These are phyloP conservation scores for Argentina silus DNA, from an alignment of 2,797 vertebrate species.

Conservation along the genomic window DNA sequence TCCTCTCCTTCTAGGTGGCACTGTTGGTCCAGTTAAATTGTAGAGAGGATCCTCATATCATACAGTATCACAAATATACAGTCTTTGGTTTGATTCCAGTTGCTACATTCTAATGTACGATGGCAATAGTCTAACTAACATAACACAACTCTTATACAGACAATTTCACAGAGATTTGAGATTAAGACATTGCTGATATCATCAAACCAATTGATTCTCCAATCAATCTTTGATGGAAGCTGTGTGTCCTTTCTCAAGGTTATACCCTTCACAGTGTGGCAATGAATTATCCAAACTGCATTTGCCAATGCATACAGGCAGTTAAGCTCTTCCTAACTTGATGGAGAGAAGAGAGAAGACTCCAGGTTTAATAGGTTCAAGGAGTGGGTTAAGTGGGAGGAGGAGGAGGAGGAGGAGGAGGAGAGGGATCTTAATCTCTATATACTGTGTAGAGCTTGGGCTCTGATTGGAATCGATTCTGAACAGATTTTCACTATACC, in stretches of 20 bases:
- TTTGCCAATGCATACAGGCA: neutral
- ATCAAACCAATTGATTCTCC: slow-evolving; percentile 57
- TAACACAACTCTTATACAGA: slow-evolving; percentile 7
- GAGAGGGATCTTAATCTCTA: no score
- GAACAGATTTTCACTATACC: neutral
- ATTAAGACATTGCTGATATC: slow-evolving; percentile 60
- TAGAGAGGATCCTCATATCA: slow-evolving; percentile 1
- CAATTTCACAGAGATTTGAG: slow-evolving; percentile 28
- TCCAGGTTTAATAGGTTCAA: slow-evolving; percentile 65
- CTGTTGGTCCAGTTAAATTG: slow-evolving; percentile 57
- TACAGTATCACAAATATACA: neutral
- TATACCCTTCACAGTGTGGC: slow-evolving; percentile 51
- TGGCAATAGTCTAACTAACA: slow-evolving; percentile 19
- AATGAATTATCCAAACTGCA: slow-evolving; percentile 36
- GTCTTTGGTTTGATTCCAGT: slow-evolving; percentile 16
- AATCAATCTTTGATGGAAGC: slow-evolving; percentile 44
- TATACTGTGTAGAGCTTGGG: neutral
- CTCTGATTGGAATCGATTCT: neutral
- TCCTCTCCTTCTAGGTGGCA: slow-evolving; percentile 60
- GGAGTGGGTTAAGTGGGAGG: slow-evolving; percentile 52
- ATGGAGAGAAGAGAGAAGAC: slow-evolving; percentile 62
- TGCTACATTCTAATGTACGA: slow-evolving; percentile 28
- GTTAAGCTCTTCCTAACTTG: slow-evolving; percentile 35
- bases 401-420: slow-evolving; percentile 14
- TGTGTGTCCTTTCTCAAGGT: slow-evolving; percentile 51